These are phyloP conservation scores for Hetaerina titia DNA, from an alignment of 2,888 invertebrate species.

Conservation along the genomic window DNA sequence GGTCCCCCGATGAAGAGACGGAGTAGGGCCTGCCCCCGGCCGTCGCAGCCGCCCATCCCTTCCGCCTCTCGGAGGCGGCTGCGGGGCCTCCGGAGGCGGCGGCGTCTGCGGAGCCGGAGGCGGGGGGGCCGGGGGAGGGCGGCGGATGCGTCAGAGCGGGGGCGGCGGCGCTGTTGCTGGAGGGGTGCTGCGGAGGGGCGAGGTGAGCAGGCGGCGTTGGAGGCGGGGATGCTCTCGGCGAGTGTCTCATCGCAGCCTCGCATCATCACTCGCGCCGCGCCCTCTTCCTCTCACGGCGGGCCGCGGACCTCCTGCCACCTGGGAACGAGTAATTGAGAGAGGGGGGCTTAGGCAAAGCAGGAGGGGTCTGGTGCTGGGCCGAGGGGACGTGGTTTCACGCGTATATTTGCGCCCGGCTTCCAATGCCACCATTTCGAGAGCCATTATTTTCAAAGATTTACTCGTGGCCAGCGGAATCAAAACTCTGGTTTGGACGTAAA, in stretches of 20 bases:
- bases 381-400: too few species aligned
- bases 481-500: too few species aligned
- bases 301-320: constrained; percentile 66
- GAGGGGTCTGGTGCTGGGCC: too few species aligned
- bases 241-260: constrained; percentile 58
- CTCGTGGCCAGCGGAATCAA: too few species aligned
- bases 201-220: constrained; percentile 57
- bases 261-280: constrained; percentile 57
- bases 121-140: constrained; percentile 58
- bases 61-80: constrained; percentile 60
- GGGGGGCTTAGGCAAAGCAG: too few species aligned
- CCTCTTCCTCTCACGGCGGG: constrained; percentile 57
- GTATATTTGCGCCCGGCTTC: too few species aligned
- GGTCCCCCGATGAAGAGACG: constrained; percentile 70
- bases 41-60: constrained; percentile 57
- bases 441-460: too few species aligned
- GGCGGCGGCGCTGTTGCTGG: background rate
- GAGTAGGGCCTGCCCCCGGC: constrained; percentile 20
- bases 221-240: constrained; percentile 63
- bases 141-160: constrained; percentile 35
- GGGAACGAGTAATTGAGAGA: background rate
- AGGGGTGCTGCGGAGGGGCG: background rate
- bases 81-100: constrained; percentile 59
- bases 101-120: constrained; percentile 57
- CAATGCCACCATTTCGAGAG: too few species aligned